Percentiles rank a stretch among this genome's conserved stretches.
Evolutionary conservation across 2,888 invertebrate genomes (phyloP).

Genomic region (Sisyra terminalis): DNA sequence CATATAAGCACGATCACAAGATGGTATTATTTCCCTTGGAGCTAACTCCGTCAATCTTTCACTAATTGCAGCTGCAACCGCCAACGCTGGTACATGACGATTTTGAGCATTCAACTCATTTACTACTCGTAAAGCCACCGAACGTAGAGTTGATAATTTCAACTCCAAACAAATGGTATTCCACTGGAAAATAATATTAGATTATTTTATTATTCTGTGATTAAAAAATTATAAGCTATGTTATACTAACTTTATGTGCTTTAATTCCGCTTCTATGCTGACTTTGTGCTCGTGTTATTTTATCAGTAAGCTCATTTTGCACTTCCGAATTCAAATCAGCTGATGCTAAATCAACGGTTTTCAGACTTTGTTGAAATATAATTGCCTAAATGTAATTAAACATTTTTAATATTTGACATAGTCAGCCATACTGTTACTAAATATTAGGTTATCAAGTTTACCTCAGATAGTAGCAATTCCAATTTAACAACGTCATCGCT

Average conservation of each 20-base stretch:
- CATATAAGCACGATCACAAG: conserved; percentile 49
- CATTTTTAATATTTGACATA: neutral
- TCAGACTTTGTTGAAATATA: conserved; percentile 65
- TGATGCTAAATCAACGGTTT: conserved; percentile 53
- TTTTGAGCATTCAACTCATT: conserved; percentile 68
- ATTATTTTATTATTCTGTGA: neutral
- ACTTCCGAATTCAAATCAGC: conserved; percentile 66
- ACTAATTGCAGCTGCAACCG: conserved; percentile 78
- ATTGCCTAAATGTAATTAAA: conserved; percentile 40
- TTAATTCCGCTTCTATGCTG: conserved; percentile 72
- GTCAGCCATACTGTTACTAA: too few relatives aligned
- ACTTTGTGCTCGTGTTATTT: conserved; percentile 52
- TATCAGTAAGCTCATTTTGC: conserved; percentile 56
- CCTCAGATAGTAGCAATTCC: conserved; percentile 78
- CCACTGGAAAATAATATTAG: conserved; percentile 47
- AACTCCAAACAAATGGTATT: conserved; percentile 73
- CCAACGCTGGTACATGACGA: conserved; percentile 68
- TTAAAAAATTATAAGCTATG: neutral
- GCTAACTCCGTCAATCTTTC: conserved; percentile 70
- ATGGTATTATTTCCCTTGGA: conserved; percentile 31
- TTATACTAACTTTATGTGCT: conserved; percentile 59
- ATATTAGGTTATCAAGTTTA: conserved; percentile 20
- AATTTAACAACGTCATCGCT: conserved; percentile 65
- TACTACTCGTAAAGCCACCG: conserved; percentile 64
- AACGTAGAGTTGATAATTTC: conserved; percentile 60